Base-by-base conservation (phyloP, 2,113 vertebrate species). In the Xenopus borealis region DNA sequence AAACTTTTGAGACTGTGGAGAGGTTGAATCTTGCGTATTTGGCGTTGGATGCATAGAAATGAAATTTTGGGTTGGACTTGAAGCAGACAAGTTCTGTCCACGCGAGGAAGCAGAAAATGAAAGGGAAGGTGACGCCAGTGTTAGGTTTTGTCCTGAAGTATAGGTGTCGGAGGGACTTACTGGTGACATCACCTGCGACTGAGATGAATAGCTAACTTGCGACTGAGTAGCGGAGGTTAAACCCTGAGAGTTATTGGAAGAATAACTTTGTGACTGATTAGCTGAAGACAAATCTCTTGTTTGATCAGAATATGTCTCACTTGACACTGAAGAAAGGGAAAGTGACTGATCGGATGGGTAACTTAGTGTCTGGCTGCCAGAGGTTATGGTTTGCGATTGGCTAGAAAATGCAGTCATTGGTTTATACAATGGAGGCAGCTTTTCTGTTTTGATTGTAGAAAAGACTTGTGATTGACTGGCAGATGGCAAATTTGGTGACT, bases 211-310 rank as follows among this genome's bases (percentile, higher is more conserved):
- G 82, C 85, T 94, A 85, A 86, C 89, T 72, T 90, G 91, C 78
- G 92, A 82, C 81, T 92, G 91, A 81, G 88, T 93, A 86, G 93
- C 91, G 81, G 91, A 89, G 82, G 94, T 89, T 85, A 94, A 85
- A 87, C 88, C 93, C 94, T 97, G 95, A 93, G 96, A 92, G 71
- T 94, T 95, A 85, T 89, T 89, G 73, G 95, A 91, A 82, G 94
- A 88, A 72, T 94, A 98, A 83, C 85, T 96, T 80, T 95, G 94
- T 78, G 96, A 90, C 20, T 94, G 91, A 86, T 85, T 95, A 77
- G 89, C 94, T 75, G 93, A 92, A 88, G 94, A 93, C 58, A 95
- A 88, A 82, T 89, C 91, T 85, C 95, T 93, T 19, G 92, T 88
- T 81, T 94, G 95, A 83, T 89, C 85, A 83, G 91, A 90, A 72